Conservation (phyloP, 2,113 vertebrate species). For the Mustela nigripes region DNA sequence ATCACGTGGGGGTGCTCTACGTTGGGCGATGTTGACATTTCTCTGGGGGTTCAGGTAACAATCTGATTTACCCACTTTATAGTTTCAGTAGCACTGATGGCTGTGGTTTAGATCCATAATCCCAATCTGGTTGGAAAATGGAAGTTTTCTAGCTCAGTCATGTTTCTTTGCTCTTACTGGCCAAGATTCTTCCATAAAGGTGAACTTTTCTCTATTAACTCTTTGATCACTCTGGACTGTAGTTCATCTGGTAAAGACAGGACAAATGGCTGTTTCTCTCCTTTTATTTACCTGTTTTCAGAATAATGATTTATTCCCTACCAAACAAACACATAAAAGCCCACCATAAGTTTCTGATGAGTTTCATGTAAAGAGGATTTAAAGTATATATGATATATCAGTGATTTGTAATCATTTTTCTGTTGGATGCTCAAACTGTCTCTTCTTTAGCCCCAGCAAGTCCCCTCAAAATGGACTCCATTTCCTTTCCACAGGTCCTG, state of each 20-base stretch:
- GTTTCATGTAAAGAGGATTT: not conserved
- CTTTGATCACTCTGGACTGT: constrained; percentile 9
- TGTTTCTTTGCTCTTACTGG: not conserved
- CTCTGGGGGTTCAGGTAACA: not conserved
- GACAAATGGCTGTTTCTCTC: not conserved
- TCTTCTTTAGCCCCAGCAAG: not conserved
- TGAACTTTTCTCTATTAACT: not conserved
- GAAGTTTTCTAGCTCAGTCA: not conserved
- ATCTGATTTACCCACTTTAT: too few species aligned
- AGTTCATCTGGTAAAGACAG: not conserved
- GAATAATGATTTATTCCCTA: constrained; percentile 46
- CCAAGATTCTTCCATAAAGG: constrained; percentile 35
- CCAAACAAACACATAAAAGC: not conserved
- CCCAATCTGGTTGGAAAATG: not conserved
- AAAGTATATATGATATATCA: not conserved
- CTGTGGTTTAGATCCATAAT: not conserved
- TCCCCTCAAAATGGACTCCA: not conserved
- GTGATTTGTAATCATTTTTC: not conserved
- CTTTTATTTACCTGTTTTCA: constrained; percentile 10
- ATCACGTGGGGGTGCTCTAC: too few species aligned
- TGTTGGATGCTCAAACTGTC: not conserved
- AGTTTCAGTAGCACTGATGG: not conserved
- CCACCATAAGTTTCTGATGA: not conserved
- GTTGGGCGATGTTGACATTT: not conserved
- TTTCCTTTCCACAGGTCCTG: not conserved